These are phyloP conservation scores for Mechanitis messenoides DNA, from an alignment of 2,888 invertebrate species.

Conservation along the genomic window DNA sequence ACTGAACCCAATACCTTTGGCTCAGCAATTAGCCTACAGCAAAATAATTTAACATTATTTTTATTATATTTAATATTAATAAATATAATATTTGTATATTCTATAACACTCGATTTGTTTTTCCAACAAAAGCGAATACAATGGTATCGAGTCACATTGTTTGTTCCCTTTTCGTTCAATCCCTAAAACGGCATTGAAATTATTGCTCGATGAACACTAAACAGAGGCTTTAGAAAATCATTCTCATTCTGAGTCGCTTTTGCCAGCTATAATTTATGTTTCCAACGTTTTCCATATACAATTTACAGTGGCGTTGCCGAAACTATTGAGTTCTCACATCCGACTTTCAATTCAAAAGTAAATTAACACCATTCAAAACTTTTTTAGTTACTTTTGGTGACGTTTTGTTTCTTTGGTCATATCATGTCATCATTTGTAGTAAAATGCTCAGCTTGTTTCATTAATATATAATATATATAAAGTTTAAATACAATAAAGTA, in stretches of 20 bases:
- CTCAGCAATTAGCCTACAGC: no score
- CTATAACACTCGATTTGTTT: not conserved
- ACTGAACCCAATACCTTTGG: no score
- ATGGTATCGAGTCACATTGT: slow-evolving; percentile 6
- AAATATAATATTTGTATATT: not conserved
- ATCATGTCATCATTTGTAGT: not conserved
- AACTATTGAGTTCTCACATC: slow-evolving; percentile 61
- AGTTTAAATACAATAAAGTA: no score
- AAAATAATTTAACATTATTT: no score
- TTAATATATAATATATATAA: no score
- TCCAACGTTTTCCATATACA: slow-evolving; percentile 70
- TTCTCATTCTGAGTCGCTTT: slow-evolving; percentile 64
- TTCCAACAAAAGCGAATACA: not conserved
- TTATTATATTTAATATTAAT: no score
- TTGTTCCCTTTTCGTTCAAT: slow-evolving; percentile 30
- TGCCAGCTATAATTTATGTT: slow-evolving; percentile 63
- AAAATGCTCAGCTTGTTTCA: not conserved
- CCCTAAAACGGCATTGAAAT: slow-evolving; percentile 43
- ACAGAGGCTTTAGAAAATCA: slow-evolving; percentile 74
- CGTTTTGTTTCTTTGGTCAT: slow-evolving; percentile 28
- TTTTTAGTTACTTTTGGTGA: slow-evolving; percentile 16
- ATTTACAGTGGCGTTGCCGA: slow-evolving; percentile 48
- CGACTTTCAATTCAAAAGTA: slow-evolving; percentile 58
- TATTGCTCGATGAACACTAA: slow-evolving; percentile 70
- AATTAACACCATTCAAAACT: slow-evolving; percentile 65